phyloP scores from a whole-genome alignment of 2,888 invertebrate species.

The Pterostichus madidus region DNA sequence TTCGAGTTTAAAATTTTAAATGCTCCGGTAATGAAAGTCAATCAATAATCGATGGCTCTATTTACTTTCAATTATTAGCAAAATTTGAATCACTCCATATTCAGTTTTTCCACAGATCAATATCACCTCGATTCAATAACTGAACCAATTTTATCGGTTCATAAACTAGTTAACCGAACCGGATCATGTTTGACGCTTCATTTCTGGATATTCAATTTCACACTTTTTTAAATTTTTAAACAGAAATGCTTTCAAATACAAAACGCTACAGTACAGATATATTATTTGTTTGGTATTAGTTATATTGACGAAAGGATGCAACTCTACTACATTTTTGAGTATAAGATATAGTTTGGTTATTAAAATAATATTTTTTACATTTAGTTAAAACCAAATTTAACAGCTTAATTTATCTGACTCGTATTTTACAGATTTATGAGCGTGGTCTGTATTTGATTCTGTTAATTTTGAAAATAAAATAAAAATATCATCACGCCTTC shows the following conservation, averaged over 20 bases:
- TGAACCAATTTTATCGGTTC: conserved; percentile 35
- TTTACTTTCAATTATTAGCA: neutral
- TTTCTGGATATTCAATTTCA: conserved; percentile 17
- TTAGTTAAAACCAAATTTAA: no score
- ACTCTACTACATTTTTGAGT: no score
- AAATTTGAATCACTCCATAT: neutral
- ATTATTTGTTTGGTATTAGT: no score
- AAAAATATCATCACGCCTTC: no score
- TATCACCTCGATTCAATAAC: neutral
- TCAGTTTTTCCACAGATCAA: neutral
- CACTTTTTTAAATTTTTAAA: neutral
- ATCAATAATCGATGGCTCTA: neutral
- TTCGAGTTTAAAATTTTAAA: neutral
- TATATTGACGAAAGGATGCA: no score
- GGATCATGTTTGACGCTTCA: conserved; percentile 18
- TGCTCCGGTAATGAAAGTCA: neutral
- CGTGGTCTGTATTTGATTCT: no score
- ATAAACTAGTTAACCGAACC: conserved; percentile 31
- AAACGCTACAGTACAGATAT: no score
- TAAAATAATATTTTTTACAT: no score
- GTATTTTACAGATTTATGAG: no score
- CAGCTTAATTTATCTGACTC: no score
- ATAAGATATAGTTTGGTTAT: no score
- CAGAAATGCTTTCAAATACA: neutral
- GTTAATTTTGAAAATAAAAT: no score